Percentiles rank a stretch among this genome's conserved stretches.
Conservation (phyloP, 2,113 vertebrate genomes). For the Pelodiscus sinensis region DNA sequence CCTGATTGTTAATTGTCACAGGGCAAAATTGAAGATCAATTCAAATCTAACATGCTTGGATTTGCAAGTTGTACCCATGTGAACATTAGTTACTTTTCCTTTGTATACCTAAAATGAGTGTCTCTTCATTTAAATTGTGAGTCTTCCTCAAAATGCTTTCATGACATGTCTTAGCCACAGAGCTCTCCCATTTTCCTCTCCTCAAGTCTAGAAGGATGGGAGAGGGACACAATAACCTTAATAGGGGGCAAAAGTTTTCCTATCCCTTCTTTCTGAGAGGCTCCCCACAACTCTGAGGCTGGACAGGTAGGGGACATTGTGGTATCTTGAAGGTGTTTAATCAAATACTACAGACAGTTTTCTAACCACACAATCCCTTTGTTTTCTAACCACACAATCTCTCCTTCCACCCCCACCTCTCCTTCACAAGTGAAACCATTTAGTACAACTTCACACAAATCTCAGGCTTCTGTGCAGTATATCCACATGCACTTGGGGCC, state of each 20-base stretch:
- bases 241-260: background rate
- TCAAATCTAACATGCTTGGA: accelerated
- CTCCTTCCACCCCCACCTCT: background rate
- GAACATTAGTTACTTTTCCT: too few relatives aligned
- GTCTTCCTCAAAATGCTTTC: background rate
- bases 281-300: background rate
- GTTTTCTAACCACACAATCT: background rate
- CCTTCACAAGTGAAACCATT: background rate
- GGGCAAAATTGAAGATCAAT: background rate
- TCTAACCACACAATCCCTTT: background rate
- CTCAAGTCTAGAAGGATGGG: background rate
- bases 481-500: background rate
- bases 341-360: background rate
- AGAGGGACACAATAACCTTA: background rate
- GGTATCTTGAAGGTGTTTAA: slow-evolving; percentile 3
- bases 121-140: background rate
- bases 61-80: background rate
- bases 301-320: background rate
- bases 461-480: background rate
- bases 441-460: slow-evolving; percentile 2
- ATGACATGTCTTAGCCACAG: background rate
- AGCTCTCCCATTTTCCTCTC: background rate
- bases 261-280: background rate
- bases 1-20: background rate
- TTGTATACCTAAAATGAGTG: background rate